Conservation (phyloP, 2,797 vertebrate species). For the Parotocinclus haroldoi region DNA sequence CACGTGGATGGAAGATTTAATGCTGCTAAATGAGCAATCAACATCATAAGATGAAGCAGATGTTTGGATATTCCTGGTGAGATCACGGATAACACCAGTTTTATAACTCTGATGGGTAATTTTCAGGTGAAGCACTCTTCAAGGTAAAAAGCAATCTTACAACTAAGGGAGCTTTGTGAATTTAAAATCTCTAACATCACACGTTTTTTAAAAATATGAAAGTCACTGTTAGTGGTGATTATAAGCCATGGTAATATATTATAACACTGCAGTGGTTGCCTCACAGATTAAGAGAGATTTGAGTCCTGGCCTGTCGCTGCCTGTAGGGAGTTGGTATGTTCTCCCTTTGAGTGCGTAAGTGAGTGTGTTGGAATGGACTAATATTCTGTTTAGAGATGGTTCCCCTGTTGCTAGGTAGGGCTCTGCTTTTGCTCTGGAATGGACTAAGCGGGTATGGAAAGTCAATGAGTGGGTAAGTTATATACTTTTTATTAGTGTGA, state of each 20-base stretch:
- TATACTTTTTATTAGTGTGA: too few relatives aligned
- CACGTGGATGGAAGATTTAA: conserved; percentile 2
- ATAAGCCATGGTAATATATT: background rate
- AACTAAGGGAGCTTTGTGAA: background rate
- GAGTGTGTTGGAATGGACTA: too few relatives aligned
- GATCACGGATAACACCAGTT: conserved; percentile 15
- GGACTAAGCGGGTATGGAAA: too few relatives aligned
- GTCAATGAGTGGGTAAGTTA: too few relatives aligned
- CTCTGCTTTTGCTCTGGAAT: too few relatives aligned
- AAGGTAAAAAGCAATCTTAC: background rate
- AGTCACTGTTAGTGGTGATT: background rate
- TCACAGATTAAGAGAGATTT: too few relatives aligned
- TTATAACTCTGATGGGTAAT: background rate
- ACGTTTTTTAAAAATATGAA: background rate
- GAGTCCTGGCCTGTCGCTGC: too few relatives aligned
- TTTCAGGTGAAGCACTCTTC: background rate
- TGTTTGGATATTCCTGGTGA: conserved; percentile 10
- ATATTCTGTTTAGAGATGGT: too few relatives aligned
- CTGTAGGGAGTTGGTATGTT: too few relatives aligned
- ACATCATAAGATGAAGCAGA: conserved; percentile 16
- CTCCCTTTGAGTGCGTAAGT: too few relatives aligned
- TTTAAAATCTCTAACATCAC: background rate
- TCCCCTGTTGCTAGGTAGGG: too few relatives aligned
- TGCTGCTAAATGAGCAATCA: conserved; percentile 7
- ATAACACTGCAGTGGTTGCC: background rate